Evolutionary conservation across 2,888 invertebrate genomes (phyloP).

Genomic region (Scrobipalpa atriplicella): DNA sequence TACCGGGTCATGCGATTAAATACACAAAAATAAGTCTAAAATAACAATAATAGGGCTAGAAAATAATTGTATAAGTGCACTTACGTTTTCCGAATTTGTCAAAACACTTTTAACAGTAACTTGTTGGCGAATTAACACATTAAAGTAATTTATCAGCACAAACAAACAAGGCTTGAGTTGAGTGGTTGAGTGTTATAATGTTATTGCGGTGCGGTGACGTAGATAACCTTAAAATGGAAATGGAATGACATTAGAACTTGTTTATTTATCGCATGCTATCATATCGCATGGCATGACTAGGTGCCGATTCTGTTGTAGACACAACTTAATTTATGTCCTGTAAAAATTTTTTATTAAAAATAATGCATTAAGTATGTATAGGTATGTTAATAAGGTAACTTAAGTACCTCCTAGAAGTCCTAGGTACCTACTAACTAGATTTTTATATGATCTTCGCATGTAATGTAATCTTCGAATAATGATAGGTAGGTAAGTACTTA

Average conservation of each 20-base stretch:
- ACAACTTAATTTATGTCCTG: too few relatives aligned
- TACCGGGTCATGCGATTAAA: slow-evolving; percentile 1
- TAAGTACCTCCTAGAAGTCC: too few relatives aligned
- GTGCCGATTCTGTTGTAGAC: too few relatives aligned
- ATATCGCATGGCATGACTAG: neutral
- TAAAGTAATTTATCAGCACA: slow-evolving; percentile 2
- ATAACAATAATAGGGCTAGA: neutral
- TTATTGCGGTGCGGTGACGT: neutral
- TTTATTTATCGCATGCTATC: neutral
- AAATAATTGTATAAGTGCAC: neutral
- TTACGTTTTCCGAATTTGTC: neutral
- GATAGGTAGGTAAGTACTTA: too few relatives aligned
- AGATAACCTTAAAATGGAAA: neutral
- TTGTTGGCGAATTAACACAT: neutral
- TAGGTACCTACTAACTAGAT: too few relatives aligned
- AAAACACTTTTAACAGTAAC: neutral
- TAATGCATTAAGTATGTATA: too few relatives aligned
- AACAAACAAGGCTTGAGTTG: neutral
- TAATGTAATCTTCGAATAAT: too few relatives aligned
- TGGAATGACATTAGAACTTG: neutral
- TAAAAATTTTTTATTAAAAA: too few relatives aligned
- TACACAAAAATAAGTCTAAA: neutral
- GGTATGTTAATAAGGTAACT: neutral
- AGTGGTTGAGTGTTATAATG: too few relatives aligned
- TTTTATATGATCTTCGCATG: too few relatives aligned